phyloP scores from a whole-genome alignment of 2,888 invertebrate species.

The Mystacides longicornis region DNA sequence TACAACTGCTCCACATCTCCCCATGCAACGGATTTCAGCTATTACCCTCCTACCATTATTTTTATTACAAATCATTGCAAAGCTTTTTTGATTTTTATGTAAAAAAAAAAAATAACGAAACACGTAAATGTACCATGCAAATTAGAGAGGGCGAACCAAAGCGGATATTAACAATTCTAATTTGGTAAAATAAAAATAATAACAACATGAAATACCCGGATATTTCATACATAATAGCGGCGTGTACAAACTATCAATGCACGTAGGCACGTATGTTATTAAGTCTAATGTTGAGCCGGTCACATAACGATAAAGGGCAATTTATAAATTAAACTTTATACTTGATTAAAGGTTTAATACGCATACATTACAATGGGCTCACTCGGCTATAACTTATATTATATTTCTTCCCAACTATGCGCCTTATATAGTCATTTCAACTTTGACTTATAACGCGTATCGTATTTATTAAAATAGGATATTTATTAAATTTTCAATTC shows the following conservation, averaged over 20 bases:
- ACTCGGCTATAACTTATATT: background rate
- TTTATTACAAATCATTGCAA: too few relatives aligned
- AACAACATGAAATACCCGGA: slow-evolving; percentile 13
- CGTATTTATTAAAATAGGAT: too few relatives aligned
- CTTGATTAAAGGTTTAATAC: slow-evolving; percentile 20
- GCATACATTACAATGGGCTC: background rate
- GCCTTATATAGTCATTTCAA: too few relatives aligned
- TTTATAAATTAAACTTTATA: slow-evolving; percentile 19
- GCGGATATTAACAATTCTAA: slow-evolving; percentile 25
- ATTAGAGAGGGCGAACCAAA: slow-evolving; percentile 19
- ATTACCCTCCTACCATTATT: too few relatives aligned
- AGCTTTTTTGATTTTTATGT: slow-evolving; percentile 10
- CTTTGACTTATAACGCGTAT: too few relatives aligned
- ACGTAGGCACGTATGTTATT: background rate
- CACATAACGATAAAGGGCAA: slow-evolving; percentile 4
- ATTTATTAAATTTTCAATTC: too few relatives aligned
- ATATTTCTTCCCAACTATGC: too few relatives aligned
- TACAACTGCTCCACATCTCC: too few relatives aligned
- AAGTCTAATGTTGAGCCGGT: background rate
- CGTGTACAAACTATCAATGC: too few relatives aligned
- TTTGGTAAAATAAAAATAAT: slow-evolving; percentile 24
- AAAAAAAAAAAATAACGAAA: slow-evolving; percentile 4
- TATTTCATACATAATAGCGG: slow-evolving; percentile 1
- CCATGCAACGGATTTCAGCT: too few relatives aligned
- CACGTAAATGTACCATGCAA: slow-evolving; percentile 19